Percentiles rank a stretch among this genome's conserved stretches.
These are phyloP conservation scores for Julus scandinavius DNA, from an alignment of 2,888 invertebrate species.

Conservation along the genomic window DNA sequence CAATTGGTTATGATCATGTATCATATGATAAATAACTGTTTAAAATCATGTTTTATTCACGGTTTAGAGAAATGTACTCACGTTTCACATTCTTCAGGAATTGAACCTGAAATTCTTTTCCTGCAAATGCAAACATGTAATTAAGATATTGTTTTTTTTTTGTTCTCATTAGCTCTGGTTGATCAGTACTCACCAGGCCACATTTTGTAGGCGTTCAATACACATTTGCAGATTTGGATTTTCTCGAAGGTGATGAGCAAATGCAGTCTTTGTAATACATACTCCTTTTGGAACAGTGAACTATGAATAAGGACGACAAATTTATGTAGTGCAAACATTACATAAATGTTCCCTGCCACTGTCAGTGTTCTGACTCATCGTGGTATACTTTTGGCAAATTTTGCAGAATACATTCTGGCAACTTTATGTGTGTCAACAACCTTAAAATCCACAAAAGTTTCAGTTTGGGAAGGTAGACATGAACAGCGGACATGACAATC, in stretches of 20 bases:
- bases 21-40: not conserved
- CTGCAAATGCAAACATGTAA: conserved; percentile 29
- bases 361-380: too few relatives aligned
- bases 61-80: not conserved
- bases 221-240: conserved; percentile 68
- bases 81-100: conserved; percentile 53
- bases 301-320: not conserved
- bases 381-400: too few relatives aligned
- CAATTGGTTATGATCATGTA: too few relatives aligned
- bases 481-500: not conserved
- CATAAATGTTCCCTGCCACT: too few relatives aligned
- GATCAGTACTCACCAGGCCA: conserved; percentile 63
- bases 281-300: conserved; percentile 75
- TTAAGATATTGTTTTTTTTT: not conserved
- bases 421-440: too few relatives aligned
- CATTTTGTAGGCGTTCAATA: conserved; percentile 70
- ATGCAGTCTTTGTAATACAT: conserved; percentile 75
- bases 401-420: too few relatives aligned
- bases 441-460: too few relatives aligned
- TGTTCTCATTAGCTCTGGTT: not conserved
- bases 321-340: too few relatives aligned
- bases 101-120: conserved; percentile 47
- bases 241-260: conserved; percentile 71
- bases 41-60: not conserved
- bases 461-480: too few relatives aligned